These are phyloP conservation scores for Diplodus sargus DNA, from an alignment of 2,797 vertebrate genomes.

Conservation along the genomic window DNA sequence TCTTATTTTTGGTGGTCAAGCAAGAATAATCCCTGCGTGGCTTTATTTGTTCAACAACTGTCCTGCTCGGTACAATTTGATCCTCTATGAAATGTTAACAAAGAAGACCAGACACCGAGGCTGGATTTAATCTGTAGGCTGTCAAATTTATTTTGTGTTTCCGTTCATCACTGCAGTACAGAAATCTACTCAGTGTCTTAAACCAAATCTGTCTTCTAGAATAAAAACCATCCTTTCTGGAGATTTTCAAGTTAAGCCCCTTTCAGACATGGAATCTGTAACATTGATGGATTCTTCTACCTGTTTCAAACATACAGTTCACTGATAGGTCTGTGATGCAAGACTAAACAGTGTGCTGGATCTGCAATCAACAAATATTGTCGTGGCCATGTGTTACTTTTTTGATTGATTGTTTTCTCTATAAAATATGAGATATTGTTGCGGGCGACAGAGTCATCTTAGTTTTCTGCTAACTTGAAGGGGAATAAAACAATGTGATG, in stretches of 20 bases:
- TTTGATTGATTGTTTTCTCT: neutral
- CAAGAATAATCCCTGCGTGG: slow-evolving; percentile 6
- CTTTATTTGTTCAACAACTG: slow-evolving; percentile 2
- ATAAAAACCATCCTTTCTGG: neutral
- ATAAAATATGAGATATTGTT: neutral
- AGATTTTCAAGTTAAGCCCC: neutral
- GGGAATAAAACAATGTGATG: no score
- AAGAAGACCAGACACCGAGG: slow-evolving; percentile 3
- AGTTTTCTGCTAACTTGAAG: no score
- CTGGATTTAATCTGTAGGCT: slow-evolving; percentile 22
- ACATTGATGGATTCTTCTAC: neutral
- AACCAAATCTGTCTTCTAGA: slow-evolving; percentile 9
- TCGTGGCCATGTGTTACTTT: neutral
- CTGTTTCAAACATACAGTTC: neutral
- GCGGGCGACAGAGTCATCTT: no score
- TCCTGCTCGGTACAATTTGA: slow-evolving; percentile 9
- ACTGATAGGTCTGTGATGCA: neutral
- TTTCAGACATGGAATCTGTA: neutral
- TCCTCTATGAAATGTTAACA: slow-evolving; percentile 22
- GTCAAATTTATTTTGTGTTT: slow-evolving; percentile 15
- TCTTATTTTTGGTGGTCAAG: slow-evolving; percentile 11
- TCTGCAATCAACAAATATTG: neutral
- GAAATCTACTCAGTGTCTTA: neutral
- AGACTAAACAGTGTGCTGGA: no score
- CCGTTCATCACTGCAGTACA: neutral